A percentile compares a stretch with the other conserved stretches of the same genome.
These are phyloP conservation scores for Aythya baeri DNA, from an alignment of 2,113 vertebrate genomes.

Conservation along the genomic window DNA sequence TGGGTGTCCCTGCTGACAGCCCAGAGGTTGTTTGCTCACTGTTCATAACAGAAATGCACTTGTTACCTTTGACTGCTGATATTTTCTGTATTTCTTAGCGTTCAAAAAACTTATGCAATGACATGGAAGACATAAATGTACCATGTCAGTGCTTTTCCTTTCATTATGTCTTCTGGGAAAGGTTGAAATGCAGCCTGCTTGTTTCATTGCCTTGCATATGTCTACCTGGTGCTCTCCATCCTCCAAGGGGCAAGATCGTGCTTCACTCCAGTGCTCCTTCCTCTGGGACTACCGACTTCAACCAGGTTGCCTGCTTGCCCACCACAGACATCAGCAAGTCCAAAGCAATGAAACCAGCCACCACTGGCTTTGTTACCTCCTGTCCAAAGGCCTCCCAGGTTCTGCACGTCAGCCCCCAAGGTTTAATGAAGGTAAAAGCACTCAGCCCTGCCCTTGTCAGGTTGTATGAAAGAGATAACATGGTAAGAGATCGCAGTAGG, in stretches of 20 bases:
- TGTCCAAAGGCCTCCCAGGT: not conserved
- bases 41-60: not conserved
- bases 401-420: too few relatives aligned
- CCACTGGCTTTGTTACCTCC: not conserved
- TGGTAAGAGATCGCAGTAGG: not conserved
- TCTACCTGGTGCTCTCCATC: not conserved
- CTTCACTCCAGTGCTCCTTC: not conserved
- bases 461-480: not conserved
- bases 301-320: not conserved
- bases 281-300: not conserved
- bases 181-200: not conserved
- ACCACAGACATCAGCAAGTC: too few relatives aligned
- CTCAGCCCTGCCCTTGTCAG: not conserved
- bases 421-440: not conserved
- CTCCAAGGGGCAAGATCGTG: not conserved
- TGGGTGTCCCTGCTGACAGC: not conserved
- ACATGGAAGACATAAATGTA: not conserved
- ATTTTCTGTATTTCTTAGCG: not conserved
- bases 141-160: not conserved
- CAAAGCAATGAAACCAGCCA: not conserved
- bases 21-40: not conserved
- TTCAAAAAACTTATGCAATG: not conserved
- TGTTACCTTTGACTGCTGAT: not conserved
- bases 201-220: not conserved
- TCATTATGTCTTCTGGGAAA: not conserved